Percentiles rank a stretch among this genome's conserved stretches.
phyloP scores from a whole-genome alignment of 2,888 invertebrate genomes.

The Carpatolechia fugitivella region DNA sequence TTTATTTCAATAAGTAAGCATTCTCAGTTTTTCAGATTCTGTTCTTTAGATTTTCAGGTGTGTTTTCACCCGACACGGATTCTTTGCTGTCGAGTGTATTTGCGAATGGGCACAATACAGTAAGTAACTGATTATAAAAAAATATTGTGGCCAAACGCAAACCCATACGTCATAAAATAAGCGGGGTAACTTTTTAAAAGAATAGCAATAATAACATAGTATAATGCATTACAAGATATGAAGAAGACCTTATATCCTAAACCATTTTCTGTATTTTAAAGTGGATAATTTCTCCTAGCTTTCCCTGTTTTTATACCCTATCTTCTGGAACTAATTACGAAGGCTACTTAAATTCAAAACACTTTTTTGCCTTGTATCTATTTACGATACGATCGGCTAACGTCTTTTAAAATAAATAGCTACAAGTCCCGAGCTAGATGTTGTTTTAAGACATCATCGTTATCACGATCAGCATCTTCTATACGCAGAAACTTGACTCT shows the following conservation, averaged over 20 bases:
- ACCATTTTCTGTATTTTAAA: neutral
- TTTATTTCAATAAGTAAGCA: too few species aligned
- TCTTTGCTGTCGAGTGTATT: too few species aligned
- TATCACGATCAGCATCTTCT: slow-evolving; percentile 1
- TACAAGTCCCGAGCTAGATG: slow-evolving; percentile 2
- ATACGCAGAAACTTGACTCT: neutral
- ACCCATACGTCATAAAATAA: too few species aligned
- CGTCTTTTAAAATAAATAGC: slow-evolving; percentile 5
- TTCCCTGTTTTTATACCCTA: neutral
- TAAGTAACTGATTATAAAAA: too few species aligned
- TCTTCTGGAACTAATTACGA: slow-evolving; percentile 5
- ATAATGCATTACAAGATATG: too few species aligned
- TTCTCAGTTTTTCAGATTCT: too few species aligned
- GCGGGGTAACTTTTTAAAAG: too few species aligned
- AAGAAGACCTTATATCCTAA: neutral
- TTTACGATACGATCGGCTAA: slow-evolving; percentile 8
- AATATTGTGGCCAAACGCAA: too few species aligned
- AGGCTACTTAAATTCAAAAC: slow-evolving; percentile 4
- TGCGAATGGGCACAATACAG: too few species aligned
- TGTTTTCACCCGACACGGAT: too few species aligned
- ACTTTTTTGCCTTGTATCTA: slow-evolving; percentile 6
- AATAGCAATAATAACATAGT: too few species aligned
- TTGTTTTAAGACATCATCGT: slow-evolving; percentile 8
- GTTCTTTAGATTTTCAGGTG: too few species aligned
- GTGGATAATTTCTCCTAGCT: neutral